Evolutionary conservation across 1,140 invertebrate genomes (phyloP), one percentile per base, ranked within the genome.

Genomic region (Trypoxylus dichotomus): DNA sequence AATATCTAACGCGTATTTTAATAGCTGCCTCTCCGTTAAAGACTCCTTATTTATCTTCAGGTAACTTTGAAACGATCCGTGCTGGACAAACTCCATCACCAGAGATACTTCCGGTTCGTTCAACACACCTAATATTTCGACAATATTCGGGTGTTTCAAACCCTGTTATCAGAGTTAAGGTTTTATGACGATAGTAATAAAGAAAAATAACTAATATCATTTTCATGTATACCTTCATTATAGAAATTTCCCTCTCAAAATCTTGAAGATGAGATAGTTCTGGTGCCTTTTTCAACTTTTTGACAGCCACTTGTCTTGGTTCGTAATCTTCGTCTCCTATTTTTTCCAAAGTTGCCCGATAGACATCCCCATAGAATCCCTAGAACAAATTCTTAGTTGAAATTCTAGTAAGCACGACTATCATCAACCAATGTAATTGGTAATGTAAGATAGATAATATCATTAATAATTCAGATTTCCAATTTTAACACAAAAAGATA

Each of bases 81-180:
- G 91, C 76, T 92, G 91, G 1, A 97, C 88, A 83, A 92, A 97
- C 86, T 97, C 95, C 95, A 97, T 97, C 0, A 97, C 92, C 75
- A 97, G 88, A 77, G 92, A 91, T 15, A 93, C 90, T 79, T 94
- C 91, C 1, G 93, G 93, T 68, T 94, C 91, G 79, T 93, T 90
- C 13, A 94, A 91, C 74, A 95, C 93, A 13, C 93, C 94, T 71
- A 94, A 90, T 80, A 97, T 95, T 86, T 94, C 90, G 0, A 97
- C 95, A 79, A 97, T 95, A 85, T 97, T 97, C 58, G 89, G 90
- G 87, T 97, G 96, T 79, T 93, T 90, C 24, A 97, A 85, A 0
- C 89, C 91, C 92, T 94, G 60, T n/a, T 54, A 68, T 13, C 60
- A 68, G 10, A 11, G 47, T 63, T 68, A 6, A 27, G 7, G 25